A percentile compares a stretch with the other conserved stretches of the same genome.
Evolutionary conservation across 2,888 invertebrate species (phyloP).

Genomic region (Nemurella pictetii): DNA sequence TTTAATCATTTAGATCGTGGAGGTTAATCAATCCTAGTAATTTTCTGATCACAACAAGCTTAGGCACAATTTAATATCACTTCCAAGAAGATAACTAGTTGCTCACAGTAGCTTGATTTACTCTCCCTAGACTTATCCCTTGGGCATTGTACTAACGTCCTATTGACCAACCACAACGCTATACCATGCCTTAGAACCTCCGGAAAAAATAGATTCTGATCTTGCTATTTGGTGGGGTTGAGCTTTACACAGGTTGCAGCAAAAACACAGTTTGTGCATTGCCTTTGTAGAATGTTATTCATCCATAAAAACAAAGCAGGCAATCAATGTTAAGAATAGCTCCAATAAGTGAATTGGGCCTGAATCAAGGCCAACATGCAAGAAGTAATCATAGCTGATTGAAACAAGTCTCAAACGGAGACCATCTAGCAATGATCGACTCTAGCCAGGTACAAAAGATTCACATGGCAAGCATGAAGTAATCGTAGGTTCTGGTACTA

Average conservation of each 20-base stretch:
- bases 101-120: not conserved
- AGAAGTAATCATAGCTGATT: not conserved
- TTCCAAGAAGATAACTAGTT: not conserved
- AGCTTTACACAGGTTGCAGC: too few relatives aligned
- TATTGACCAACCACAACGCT: too few relatives aligned
- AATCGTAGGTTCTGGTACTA: not conserved
- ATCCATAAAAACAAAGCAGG: too few relatives aligned
- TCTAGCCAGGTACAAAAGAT: not conserved
- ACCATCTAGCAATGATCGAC: not conserved
- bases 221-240: not conserved
- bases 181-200: too few relatives aligned
- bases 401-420: too few relatives aligned
- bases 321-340: too few relatives aligned
- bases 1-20: not conserved
- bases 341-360: too few relatives aligned
- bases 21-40: not conserved
- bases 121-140: not conserved
- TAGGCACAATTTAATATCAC: not conserved
- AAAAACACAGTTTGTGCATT: too few relatives aligned
- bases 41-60: not conserved
- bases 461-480: conserved; percentile 21
- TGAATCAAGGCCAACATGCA: too few relatives aligned
- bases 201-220: not conserved
- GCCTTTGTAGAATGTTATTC: too few relatives aligned
- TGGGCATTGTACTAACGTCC: too few relatives aligned